A percentile compares a stretch with the other conserved stretches of the same genome.
phyloP scores from a whole-genome alignment of 2,888 invertebrate species.

The Chrysodeixis includens region DNA sequence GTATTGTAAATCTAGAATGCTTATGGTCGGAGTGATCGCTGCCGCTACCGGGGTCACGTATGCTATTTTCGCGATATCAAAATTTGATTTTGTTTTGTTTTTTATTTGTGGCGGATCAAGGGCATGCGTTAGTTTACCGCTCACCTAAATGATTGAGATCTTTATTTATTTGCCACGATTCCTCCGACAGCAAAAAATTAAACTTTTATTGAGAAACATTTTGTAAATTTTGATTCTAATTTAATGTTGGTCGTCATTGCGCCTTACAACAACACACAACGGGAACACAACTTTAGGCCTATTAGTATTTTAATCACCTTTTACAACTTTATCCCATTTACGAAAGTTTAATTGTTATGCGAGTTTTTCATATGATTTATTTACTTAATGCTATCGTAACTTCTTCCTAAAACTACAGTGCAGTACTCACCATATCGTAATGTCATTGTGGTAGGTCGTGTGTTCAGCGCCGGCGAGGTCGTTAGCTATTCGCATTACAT shows the following conservation, averaged over 20 bases:
- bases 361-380: no score
- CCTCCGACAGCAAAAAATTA: no score
- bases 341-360: no score
- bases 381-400: no score
- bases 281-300: no score
- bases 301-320: no score
- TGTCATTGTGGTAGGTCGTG: constrained; percentile 7
- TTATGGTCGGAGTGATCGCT: constrained; percentile 12
- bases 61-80: background rate
- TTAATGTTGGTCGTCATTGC: no score
- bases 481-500: background rate
- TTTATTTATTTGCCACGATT: background rate
- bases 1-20: constrained; percentile 8
- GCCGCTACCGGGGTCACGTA: constrained; percentile 12
- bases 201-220: no score
- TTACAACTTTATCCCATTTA: no score
- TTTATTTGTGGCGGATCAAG: background rate
- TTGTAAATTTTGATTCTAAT: no score
- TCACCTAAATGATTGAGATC: background rate
- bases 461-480: constrained; percentile 5
- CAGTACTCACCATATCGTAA: background rate
- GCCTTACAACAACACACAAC: no score
- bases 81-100: background rate
- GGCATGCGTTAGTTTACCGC: background rate
- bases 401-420: background rate